These are phyloP conservation scores for Chloroclystis v-ata DNA, from an alignment of 2,888 invertebrate genomes.

Conservation along the genomic window DNA sequence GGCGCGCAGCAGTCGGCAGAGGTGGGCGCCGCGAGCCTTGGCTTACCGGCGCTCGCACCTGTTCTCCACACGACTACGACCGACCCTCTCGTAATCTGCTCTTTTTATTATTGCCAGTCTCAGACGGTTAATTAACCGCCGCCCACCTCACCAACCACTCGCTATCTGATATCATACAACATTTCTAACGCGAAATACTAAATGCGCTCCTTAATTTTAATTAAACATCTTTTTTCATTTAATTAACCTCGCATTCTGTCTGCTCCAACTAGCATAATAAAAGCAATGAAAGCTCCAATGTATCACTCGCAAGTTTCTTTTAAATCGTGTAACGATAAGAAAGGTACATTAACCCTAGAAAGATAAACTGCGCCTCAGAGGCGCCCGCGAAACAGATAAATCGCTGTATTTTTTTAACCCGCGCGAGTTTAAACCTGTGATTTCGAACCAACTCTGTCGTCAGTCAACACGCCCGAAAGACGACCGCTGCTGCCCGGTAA, in stretches of 20 bases:
- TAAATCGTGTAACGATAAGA: conserved; percentile 73
- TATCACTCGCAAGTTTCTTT: conserved; percentile 58
- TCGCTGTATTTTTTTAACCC: no score
- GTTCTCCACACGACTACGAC: conserved; percentile 47
- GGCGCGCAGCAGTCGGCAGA: conserved; percentile 56
- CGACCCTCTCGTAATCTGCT: conserved; percentile 47
- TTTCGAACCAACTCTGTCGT: no score
- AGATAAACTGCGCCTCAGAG: no score
- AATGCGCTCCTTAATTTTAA: conserved; percentile 10
- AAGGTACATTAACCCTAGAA: conserved; percentile 78
- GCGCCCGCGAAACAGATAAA: no score
- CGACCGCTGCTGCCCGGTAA: no score
- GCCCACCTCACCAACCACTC: conserved; percentile 39
- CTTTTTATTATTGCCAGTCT: conserved; percentile 53
- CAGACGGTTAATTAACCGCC: conserved; percentile 51
- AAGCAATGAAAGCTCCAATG: conserved; percentile 23
- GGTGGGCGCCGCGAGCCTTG: conserved; percentile 36
- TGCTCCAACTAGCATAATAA: conserved; percentile 3
- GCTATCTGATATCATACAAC: conserved; percentile 29
- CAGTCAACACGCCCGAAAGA: no score
- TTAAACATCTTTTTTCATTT: no score
- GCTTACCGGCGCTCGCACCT: conserved; percentile 52
- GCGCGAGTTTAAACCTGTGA: no score
- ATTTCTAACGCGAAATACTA: conserved; percentile 6
- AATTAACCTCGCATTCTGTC: conserved; percentile 1